phyloP scores from a whole-genome alignment of 2,113 vertebrate species.

The Phoxinus phoxinus region DNA sequence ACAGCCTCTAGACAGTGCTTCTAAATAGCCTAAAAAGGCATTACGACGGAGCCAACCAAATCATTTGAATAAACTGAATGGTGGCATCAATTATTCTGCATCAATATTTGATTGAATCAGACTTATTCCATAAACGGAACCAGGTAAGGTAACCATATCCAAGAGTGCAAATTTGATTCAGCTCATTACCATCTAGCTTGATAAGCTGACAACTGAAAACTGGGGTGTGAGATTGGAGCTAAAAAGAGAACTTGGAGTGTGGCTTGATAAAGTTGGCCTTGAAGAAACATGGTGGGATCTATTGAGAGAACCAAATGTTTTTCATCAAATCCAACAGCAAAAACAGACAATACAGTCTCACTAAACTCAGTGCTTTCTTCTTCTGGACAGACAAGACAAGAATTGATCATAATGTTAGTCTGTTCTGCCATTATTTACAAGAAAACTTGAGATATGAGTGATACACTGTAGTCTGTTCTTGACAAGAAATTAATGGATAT shows the following conservation, averaged over 20 bases:
- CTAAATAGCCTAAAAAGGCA: not conserved
- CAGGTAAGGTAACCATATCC: not conserved
- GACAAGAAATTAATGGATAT: not conserved
- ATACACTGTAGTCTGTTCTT: not conserved
- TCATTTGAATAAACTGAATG: not conserved
- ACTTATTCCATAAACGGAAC: conserved; percentile 6
- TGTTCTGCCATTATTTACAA: not conserved
- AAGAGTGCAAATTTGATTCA: not conserved
- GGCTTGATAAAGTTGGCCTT: conserved; percentile 6
- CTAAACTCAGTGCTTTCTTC: not conserved
- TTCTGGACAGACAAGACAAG: not conserved
- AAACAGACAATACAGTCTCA: not conserved
- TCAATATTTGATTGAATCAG: not conserved
- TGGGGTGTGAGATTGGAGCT: conserved; percentile 14
- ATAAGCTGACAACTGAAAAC: conserved; percentile 7
- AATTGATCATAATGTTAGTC: not conserved
- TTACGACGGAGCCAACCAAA: not conserved
- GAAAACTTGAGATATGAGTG: conserved; percentile 16
- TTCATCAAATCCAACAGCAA: not conserved
- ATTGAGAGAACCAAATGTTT: not conserved
- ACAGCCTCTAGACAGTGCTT: not conserved
- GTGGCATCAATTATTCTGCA: not conserved
- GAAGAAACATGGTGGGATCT: not conserved
- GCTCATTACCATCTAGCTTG: conserved; percentile 19
- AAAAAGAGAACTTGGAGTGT: not conserved